Evolutionary conservation across 2,797 vertebrate genomes (phyloP).

Genomic region (Falco naumanni): DNA sequence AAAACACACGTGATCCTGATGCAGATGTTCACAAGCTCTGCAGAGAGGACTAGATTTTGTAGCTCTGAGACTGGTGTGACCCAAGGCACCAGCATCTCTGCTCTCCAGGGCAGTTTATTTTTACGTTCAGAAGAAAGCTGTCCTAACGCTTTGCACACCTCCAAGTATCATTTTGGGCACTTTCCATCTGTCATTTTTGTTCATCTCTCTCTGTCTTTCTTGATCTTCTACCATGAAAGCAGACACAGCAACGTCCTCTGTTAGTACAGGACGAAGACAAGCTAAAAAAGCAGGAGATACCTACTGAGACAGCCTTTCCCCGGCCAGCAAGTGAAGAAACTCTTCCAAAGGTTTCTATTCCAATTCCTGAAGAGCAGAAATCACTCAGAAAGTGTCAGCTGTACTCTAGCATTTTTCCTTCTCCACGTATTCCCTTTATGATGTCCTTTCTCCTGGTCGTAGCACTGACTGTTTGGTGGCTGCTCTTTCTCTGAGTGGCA

Average conservation of each 20-base stretch:
- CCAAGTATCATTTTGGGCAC: constrained; percentile 76
- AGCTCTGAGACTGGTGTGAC: background rate
- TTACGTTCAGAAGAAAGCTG: background rate
- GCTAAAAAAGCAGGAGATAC: constrained; percentile 83
- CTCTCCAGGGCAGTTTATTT: background rate
- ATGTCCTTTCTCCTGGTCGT: constrained; percentile 88
- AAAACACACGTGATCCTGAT: background rate
- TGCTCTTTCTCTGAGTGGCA: constrained; percentile 85
- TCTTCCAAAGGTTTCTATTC: constrained; percentile 85
- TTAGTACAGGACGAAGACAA: constrained; percentile 85
- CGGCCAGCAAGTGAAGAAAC: constrained; percentile 79
- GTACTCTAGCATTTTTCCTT: constrained; percentile 79
- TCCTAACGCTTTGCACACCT: constrained; percentile 80
- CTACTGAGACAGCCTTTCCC: constrained; percentile 77
- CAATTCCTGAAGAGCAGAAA: constrained; percentile 83
- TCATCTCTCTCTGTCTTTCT: constrained; percentile 95
- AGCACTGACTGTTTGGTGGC: constrained; percentile 88
- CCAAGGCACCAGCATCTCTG: background rate
- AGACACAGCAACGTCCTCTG: constrained; percentile 86
- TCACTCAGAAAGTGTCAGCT: constrained; percentile 80
- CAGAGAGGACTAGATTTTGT: background rate
- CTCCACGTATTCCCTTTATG: constrained; percentile 82
- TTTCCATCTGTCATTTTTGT: constrained; percentile 88
- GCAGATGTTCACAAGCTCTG: background rate
- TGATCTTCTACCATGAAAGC: constrained; percentile 86